Base-by-base conservation (phyloP, 2,888 invertebrate genomes). In the Hydropsyche betteni region DNA sequence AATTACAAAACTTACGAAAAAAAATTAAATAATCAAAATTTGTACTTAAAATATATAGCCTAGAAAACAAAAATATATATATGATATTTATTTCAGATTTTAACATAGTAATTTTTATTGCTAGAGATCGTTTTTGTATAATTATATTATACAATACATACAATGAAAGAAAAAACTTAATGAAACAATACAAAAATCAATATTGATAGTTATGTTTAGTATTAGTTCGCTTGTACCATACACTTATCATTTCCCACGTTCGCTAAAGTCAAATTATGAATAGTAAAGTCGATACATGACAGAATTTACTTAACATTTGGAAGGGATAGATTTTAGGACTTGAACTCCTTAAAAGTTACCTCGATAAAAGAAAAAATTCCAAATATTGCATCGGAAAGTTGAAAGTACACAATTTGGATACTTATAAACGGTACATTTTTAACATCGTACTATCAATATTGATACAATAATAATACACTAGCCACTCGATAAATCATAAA, bases 11-110 rank as follows among this genome's bases (percentile, higher is more conserved):
- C 50, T 52, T 74, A 77, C 70, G 68, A 69, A 70, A 76, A 75
- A 75, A 70, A 75, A 73, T 74, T 76, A 76, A 73, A 79, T 75
- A 69, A 79, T 74, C 64, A 76, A 76, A 71, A 79, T 79, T 79
- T 79, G 79, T 79, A 79, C 79, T 78, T 77, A 73, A 79, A 78
- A 78, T 78, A 70, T 38, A 50, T 61, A 68, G 12, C 34, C 71
- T 71, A 74, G 7, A 8, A 38, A 64, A 38, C 50, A 64, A 58
- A 61, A 24, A 38, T 44, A 74, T 74, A 76, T 55, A 79, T 71
- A 76, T 75, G 75, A 75, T 51, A 34, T 64, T 64, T 16, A 58
- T 16, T 36, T 64, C 64, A 64, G 64, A 36, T 36, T 64, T 64
- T 64, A 64, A 64, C 36, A 64, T 64, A 64, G 8, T 64, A 64